phyloP scores from a whole-genome alignment of 2,113 vertebrate species.

The Leptobrachium ailaonicum region DNA sequence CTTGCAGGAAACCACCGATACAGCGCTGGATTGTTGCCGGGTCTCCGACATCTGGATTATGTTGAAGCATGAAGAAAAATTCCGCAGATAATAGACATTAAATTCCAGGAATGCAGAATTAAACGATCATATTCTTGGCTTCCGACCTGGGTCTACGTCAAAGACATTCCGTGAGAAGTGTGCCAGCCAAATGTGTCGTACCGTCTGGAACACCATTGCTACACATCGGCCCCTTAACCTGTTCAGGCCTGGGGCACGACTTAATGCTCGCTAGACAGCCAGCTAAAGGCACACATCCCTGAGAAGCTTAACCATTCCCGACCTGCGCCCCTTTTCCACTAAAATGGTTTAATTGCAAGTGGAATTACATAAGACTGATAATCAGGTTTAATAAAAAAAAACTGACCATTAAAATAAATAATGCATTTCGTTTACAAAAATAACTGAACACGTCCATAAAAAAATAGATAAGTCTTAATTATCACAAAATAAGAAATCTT shows the following conservation, averaged over 20 bases:
- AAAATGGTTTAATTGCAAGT: background rate
- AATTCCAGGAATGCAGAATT: slow-evolving; percentile 22
- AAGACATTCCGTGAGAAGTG: slow-evolving; percentile 28
- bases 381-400: no score
- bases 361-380: background rate
- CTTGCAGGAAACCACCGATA: slow-evolving; percentile 16
- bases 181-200: slow-evolving; percentile 9
- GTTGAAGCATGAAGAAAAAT: slow-evolving; percentile 22
- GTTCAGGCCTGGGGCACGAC: background rate
- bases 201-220: background rate
- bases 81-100: slow-evolving; percentile 16
- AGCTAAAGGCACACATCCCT: background rate
- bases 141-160: background rate
- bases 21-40: slow-evolving; percentile 21
- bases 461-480: slow-evolving; percentile 70
- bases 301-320: background rate
- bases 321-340: background rate
- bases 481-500: background rate
- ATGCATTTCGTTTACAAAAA: background rate
- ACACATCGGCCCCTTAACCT: background rate
- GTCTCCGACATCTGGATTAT: slow-evolving; percentile 37
- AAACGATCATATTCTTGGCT: slow-evolving; percentile 1
- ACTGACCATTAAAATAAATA: no score
- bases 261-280: background rate
- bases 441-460: slow-evolving; percentile 61